These are phyloP conservation scores for Amblyopsis rosae DNA, from an alignment of 2,113 vertebrate species.

Conservation along the genomic window DNA sequence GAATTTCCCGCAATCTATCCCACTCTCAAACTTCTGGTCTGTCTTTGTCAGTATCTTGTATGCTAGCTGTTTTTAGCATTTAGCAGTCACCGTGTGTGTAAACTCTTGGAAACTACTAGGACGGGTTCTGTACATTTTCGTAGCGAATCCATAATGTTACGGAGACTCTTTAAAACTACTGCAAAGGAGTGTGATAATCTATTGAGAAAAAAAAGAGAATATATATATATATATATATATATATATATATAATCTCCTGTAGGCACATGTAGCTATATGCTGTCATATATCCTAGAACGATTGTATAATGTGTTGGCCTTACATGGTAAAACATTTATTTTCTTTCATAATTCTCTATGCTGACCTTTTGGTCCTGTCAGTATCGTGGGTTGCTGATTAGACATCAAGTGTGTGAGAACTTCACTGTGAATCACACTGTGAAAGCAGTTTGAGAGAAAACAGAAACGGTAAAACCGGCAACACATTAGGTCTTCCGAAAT, in stretches of 20 bases:
- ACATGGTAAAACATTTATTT: slow-evolving; percentile 23
- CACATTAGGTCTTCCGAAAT: slow-evolving; percentile 19
- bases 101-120: slow-evolving; percentile 31
- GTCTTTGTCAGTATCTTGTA: slow-evolving; percentile 34
- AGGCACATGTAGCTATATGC: too few relatives aligned
- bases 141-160: slow-evolving; percentile 8
- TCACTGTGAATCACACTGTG: slow-evolving; percentile 75
- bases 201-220: too few relatives aligned
- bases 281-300: slow-evolving; percentile 15
- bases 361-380: slow-evolving; percentile 13
- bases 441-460: slow-evolving; percentile 46
- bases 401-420: slow-evolving; percentile 37
- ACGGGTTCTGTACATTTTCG: slow-evolving; percentile 24
- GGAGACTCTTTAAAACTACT: slow-evolving; percentile 9
- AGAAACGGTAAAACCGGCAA: slow-evolving; percentile 37
- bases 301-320: slow-evolving; percentile 12
- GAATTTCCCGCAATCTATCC: too few relatives aligned
- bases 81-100: slow-evolving; percentile 31
- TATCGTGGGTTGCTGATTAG: slow-evolving; percentile 21
- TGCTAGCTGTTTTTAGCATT: slow-evolving; percentile 55
- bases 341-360: neutral
- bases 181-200: neutral
- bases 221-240: too few relatives aligned
- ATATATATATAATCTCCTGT: too few relatives aligned
- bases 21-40: neutral